These are phyloP conservation scores for Norana najaformis DNA, from an alignment of 2,888 invertebrate genomes.

Conservation along the genomic window DNA sequence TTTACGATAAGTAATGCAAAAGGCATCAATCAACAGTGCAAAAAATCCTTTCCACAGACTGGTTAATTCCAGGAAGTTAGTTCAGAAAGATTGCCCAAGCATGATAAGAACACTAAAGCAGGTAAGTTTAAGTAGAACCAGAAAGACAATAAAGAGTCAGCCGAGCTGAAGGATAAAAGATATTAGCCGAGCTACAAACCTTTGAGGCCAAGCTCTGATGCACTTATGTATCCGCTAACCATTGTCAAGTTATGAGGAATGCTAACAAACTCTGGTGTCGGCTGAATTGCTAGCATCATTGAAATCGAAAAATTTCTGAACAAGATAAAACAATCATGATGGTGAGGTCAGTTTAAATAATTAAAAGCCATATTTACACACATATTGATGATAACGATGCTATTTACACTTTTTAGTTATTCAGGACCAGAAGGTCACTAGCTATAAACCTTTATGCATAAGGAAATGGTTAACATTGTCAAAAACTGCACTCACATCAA, in stretches of 20 bases:
- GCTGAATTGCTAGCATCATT: conserved; percentile 52
- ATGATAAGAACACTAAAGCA: too few species aligned
- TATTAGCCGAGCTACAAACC: background rate
- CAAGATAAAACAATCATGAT: conserved; percentile 6
- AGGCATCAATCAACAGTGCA: too few species aligned
- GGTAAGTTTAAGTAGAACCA: background rate
- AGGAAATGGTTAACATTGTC: too few species aligned
- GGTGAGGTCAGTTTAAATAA: background rate
- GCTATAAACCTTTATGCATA: background rate
- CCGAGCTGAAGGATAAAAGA: background rate
- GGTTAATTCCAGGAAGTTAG: too few species aligned
- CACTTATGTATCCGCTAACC: conserved; percentile 49
- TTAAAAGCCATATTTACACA: background rate
- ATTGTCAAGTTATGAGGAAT: conserved; percentile 54
- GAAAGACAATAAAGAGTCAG: background rate
- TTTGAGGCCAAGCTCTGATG: conserved; percentile 32
- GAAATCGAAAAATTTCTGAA: conserved; percentile 55
- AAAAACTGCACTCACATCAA: too few species aligned
- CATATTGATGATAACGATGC: background rate
- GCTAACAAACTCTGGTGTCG: conserved; percentile 51
- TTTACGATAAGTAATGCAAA: too few species aligned
- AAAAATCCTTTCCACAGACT: too few species aligned
- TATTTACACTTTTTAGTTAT: background rate
- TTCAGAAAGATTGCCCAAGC: too few species aligned
- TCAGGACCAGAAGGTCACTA: background rate